Percentiles rank a stretch among this genome's conserved stretches.
Evolutionary conservation across 2,888 invertebrate genomes (phyloP).

Genomic region (Torymus tubicola): DNA sequence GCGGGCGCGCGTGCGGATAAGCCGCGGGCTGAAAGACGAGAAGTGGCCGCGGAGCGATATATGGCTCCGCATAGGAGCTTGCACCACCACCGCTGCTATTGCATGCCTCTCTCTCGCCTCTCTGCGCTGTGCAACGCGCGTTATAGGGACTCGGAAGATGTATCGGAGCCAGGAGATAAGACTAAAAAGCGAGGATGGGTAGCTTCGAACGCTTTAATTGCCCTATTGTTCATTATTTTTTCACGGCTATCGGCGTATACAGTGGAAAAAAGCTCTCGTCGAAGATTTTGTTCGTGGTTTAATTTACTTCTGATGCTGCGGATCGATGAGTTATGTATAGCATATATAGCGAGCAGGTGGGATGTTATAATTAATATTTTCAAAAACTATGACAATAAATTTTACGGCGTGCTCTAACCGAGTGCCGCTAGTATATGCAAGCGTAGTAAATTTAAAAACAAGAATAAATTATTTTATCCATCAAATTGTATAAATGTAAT

Average conservation of each 20-base stretch:
- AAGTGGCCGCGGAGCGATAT: slow-evolving; percentile 63
- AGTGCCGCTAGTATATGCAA: too few relatives aligned
- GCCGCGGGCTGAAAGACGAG: slow-evolving; percentile 69
- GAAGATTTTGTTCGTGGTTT: too few relatives aligned
- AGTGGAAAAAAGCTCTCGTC: too few relatives aligned
- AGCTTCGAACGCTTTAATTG: slow-evolving; percentile 1
- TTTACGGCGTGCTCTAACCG: too few relatives aligned
- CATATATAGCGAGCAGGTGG: background rate
- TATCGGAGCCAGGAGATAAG: background rate
- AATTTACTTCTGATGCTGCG: too few relatives aligned
- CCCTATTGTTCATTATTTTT: slow-evolving; percentile 21
- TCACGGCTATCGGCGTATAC: background rate
- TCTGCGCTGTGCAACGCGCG: too few relatives aligned
- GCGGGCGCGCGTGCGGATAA: slow-evolving; percentile 53
- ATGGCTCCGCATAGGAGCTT: background rate
- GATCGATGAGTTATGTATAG: too few relatives aligned
- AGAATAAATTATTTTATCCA: too few relatives aligned
- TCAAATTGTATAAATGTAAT: too few relatives aligned
- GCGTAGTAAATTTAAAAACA: too few relatives aligned
- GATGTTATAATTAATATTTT: too few relatives aligned
- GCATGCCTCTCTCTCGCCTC: background rate
- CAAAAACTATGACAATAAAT: too few relatives aligned
- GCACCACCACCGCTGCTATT: background rate
- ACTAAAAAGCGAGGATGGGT: background rate
- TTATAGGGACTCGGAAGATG: background rate